These are phyloP conservation scores for Ophthalmolycus amberensis DNA, from an alignment of 2,113 vertebrate species.

Conservation along the genomic window DNA sequence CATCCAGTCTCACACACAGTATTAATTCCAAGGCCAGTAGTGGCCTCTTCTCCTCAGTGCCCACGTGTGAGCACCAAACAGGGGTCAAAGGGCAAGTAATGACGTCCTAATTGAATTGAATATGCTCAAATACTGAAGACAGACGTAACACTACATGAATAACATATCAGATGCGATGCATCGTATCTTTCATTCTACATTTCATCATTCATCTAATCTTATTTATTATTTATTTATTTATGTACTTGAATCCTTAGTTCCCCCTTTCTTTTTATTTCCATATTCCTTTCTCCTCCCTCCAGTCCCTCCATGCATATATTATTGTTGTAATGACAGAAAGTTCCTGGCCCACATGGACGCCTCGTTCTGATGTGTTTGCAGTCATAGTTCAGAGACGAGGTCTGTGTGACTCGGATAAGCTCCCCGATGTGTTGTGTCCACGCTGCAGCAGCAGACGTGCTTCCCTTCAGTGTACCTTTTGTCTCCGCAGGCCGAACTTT, in stretches of 20 bases:
- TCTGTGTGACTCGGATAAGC: slow-evolving; percentile 46
- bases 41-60: slow-evolving; percentile 52
- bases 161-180: slow-evolving; percentile 60
- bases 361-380: slow-evolving; percentile 49
- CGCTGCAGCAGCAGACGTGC: slow-evolving; percentile 10
- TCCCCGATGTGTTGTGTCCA: slow-evolving; percentile 42
- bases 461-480: slow-evolving; percentile 34
- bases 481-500: slow-evolving; percentile 19
- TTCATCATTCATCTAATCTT: slow-evolving; percentile 54
- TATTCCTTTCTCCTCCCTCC: slow-evolving; percentile 8
- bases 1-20: slow-evolving; percentile 42
- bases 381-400: slow-evolving; percentile 39
- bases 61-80: slow-evolving; percentile 26
- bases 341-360: slow-evolving; percentile 31
- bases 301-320: slow-evolving; percentile 13
- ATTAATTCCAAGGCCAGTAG: slow-evolving; percentile 52
- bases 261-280: slow-evolving; percentile 9
- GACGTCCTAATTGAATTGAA: slow-evolving; percentile 41
- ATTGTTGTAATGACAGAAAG: slow-evolving; percentile 36
- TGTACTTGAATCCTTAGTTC: slow-evolving; percentile 46
- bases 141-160: slow-evolving; percentile 41
- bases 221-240: slow-evolving; percentile 62
- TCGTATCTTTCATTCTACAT: slow-evolving; percentile 57
- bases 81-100: slow-evolving; percentile 52
- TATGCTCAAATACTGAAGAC: slow-evolving; percentile 51